Evolutionary conservation across 1,140 invertebrate species (phyloP).

Genomic region (silkworm (Bombyx mori)): ASM3026992v2 NC_085112.1:1523501-1524000

Average conservation of each 20-base stretch:
- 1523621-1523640: too few relatives aligned
- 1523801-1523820: constrained; percentile 83
- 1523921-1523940: constrained; percentile 78
- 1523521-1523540: too few relatives aligned
- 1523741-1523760: constrained; percentile 74
- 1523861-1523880: constrained; percentile 77
- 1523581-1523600: too few relatives aligned
- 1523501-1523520: too few relatives aligned
- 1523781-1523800: constrained; percentile 77
- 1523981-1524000: too few relatives aligned
- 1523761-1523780: constrained; percentile 72
- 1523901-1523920: constrained; percentile 49
- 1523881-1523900: constrained; percentile 67
- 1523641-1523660: too few relatives aligned
- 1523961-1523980: background rate
- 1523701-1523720: constrained; percentile 40
- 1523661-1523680: too few relatives aligned
- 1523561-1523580: too few relatives aligned
- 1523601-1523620: too few relatives aligned
- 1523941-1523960: constrained; percentile 61
- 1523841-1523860: constrained; percentile 71
- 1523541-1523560: too few relatives aligned
- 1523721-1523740: constrained; percentile 68
- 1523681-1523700: background rate
- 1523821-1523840: constrained; percentile 72